Evolutionary conservation across 2,888 invertebrate genomes (phyloP), one percentile per base, ranked within the genome.

Genomic region (Drosophila dives): DNA sequence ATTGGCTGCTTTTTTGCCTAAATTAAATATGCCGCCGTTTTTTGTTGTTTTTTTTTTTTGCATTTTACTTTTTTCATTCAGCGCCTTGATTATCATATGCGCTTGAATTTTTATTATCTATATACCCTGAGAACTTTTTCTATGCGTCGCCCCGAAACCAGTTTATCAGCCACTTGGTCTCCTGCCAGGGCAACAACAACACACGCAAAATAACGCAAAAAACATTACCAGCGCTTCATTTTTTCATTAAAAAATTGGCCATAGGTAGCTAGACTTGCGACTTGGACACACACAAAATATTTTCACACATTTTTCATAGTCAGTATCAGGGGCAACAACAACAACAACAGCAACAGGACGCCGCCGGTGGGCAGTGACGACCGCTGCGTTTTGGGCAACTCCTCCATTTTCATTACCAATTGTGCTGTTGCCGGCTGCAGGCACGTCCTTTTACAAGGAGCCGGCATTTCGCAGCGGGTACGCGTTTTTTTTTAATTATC

Each of bases 81-180:
- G 67, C 73, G 49, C 81, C 80, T 88, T 91, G 90, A 91, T 90
- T 89, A 90, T 90, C 90, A 91, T 86, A 84, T 79, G 86, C 86
- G 90, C 88, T 86, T 81, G 89, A 87, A 90, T 86, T 91, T 91
- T 89, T 91, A 92, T 92, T 92, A 92, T 92, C 91, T 91, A 79
- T 91, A 92, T 55, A 54, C 92, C 92, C 92, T 92, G 92, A 92
- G 92, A 92, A 92, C 91, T 91, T 92, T 92, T 92, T 92, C 86
- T 80, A 81, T 86, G 84, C 88, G 81, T 83, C 72, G 63, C 83
- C 72, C 68, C 74, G 83, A 86, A 86, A 86, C 80, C 81, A 87
- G 89, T 86, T 89, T 79, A 77, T 73, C 80, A 81, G 86, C 87
- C 83, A 89, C 87, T 89, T 88, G 79, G 84, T 81, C 83, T 83